phyloP scores from a whole-genome alignment of 2,113 vertebrate species.

The Ranitomeya variabilis region DNA sequence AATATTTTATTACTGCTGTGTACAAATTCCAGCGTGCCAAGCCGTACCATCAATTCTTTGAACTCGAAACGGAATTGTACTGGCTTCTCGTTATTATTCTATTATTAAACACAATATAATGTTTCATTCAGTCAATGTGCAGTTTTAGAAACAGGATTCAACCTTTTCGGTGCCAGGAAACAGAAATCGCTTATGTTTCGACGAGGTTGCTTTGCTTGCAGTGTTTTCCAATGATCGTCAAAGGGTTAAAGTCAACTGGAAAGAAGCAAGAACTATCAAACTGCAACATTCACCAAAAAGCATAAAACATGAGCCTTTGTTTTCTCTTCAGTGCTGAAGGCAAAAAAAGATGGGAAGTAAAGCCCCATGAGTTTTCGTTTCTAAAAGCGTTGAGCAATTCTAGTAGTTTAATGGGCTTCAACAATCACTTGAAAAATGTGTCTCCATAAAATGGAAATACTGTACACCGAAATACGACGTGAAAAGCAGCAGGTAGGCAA shows the following conservation, averaged over 20 bases:
- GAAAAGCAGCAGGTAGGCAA: slow-evolving; percentile 52
- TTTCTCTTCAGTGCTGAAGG: slow-evolving; percentile 52
- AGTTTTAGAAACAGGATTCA: not conserved
- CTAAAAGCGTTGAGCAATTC: slow-evolving; percentile 54
- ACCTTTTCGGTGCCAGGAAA: not conserved
- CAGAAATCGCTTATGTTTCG: not conserved
- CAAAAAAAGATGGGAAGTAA: slow-evolving; percentile 56
- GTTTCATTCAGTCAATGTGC: slow-evolving; percentile 6
- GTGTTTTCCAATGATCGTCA: not conserved
- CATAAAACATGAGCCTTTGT: slow-evolving; percentile 58
- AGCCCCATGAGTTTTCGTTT: slow-evolving; percentile 55
- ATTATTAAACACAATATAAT: slow-evolving; percentile 47
- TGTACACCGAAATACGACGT: slow-evolving; percentile 43
- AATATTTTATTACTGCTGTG: slow-evolving; percentile 50
- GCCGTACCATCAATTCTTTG: slow-evolving; percentile 37
- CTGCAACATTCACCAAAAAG: slow-evolving; percentile 52
- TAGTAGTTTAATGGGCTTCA: slow-evolving; percentile 58
- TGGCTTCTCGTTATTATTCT: slow-evolving; percentile 45
- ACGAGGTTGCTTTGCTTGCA: not conserved
- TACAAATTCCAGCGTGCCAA: slow-evolving; percentile 21
- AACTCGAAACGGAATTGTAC: not conserved
- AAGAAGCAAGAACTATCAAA: slow-evolving; percentile 50
- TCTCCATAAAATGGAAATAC: slow-evolving; percentile 55
- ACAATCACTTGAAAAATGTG: slow-evolving; percentile 59
- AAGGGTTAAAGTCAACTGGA: slow-evolving; percentile 53